phyloP scores from a whole-genome alignment of 2,113 vertebrate species.

The Morone saxatilis region DNA sequence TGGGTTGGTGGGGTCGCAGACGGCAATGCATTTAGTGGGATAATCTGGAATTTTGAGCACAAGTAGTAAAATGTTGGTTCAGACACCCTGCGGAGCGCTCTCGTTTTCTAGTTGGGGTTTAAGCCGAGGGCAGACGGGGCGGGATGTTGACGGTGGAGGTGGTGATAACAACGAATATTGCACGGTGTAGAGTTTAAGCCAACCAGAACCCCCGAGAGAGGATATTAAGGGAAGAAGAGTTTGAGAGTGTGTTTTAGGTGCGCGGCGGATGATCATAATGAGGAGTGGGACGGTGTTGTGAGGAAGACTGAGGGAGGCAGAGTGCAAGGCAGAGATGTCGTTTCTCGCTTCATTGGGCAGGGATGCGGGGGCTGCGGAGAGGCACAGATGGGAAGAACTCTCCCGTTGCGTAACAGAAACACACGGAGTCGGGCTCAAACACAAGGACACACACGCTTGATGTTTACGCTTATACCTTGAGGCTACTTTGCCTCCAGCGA shows the following conservation, averaged over 20 bases:
- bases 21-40: slow-evolving; percentile 60
- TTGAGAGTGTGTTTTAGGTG: slow-evolving; percentile 44
- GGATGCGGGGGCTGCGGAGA: slow-evolving; percentile 79
- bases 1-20: slow-evolving; percentile 4
- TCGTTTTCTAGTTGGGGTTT: slow-evolving; percentile 44
- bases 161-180: slow-evolving; percentile 14
- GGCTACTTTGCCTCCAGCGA: slow-evolving; percentile 46
- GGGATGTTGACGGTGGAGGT: slow-evolving; percentile 24
- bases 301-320: slow-evolving; percentile 71
- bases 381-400: slow-evolving; percentile 83
- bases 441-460: slow-evolving; percentile 50
- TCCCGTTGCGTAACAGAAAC: slow-evolving; percentile 82
- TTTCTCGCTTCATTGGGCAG: slow-evolving; percentile 80
- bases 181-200: not conserved
- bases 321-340: slow-evolving; percentile 76
- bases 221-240: slow-evolving; percentile 15
- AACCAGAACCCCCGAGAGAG: not conserved
- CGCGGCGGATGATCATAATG: slow-evolving; percentile 55
- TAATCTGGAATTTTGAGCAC: slow-evolving; percentile 41
- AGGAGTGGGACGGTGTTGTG: slow-evolving; percentile 64
- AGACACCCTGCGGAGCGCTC: slow-evolving; percentile 58
- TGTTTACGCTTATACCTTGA: slow-evolving; percentile 57
- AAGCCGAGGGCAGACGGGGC: slow-evolving; percentile 40
- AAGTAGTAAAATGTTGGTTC: slow-evolving; percentile 56
- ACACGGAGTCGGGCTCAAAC: slow-evolving; percentile 38